These are phyloP conservation scores for Balaenoptera acutorostrata DNA, from an alignment of 2,113 vertebrate genomes.

Conservation along the genomic window DNA sequence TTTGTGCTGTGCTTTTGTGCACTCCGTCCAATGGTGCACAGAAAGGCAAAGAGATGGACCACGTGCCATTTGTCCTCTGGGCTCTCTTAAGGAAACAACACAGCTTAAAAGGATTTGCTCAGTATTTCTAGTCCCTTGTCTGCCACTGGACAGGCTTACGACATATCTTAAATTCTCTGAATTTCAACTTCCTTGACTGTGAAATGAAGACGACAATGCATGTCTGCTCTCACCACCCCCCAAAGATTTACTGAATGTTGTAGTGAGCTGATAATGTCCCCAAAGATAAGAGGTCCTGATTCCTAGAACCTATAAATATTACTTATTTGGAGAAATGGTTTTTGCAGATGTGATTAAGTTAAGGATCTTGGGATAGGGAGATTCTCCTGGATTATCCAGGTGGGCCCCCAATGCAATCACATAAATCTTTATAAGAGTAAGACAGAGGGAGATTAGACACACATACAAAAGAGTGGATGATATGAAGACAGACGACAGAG, in stretches of 20 bases:
- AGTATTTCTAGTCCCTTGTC: not conserved
- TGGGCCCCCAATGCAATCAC: not conserved
- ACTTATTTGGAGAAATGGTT: not conserved
- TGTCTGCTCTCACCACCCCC: not conserved
- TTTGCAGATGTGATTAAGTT: not conserved
- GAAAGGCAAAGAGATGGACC: not conserved
- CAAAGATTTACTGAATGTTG: not conserved
- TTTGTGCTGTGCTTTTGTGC: not conserved
- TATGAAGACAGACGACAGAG: not conserved
- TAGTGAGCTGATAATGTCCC: not conserved
- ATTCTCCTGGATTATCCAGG: not conserved
- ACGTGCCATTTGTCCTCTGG: not conserved
- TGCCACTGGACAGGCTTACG: not conserved
- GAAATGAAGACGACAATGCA: not conserved
- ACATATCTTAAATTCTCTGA: not conserved
- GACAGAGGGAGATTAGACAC: not conserved
- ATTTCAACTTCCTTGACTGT: not conserved
- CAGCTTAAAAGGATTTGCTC: not conserved
- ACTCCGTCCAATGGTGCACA: not conserved
- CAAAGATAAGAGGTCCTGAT: not conserved
- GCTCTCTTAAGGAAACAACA: not conserved
- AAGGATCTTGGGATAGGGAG: not conserved
- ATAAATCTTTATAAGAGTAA: not conserved
- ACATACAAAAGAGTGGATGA: not conserved
- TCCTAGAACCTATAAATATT: not conserved